Conservation (phyloP, 1,140 invertebrate species). For the Galendromus occidentalis region DNA sequence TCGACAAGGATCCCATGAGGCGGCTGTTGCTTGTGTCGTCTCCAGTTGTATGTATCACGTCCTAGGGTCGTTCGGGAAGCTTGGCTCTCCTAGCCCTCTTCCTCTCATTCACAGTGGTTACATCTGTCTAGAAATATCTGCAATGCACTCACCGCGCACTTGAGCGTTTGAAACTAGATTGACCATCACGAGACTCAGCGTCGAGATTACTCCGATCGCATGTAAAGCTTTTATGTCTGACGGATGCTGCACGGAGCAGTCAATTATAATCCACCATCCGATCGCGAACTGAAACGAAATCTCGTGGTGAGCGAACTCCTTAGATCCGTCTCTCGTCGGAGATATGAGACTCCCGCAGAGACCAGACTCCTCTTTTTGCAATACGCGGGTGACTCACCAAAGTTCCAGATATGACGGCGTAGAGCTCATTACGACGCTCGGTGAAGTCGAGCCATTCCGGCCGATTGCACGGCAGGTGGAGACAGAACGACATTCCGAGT, state of each 20-base stretch:
- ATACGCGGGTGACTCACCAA: constrained; percentile 39
- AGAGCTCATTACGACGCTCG: constrained; percentile 54
- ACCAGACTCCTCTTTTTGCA: constrained; percentile 11
- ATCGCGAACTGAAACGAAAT: constrained; percentile 54
- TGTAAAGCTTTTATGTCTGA: constrained; percentile 48
- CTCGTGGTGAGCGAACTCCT: constrained; percentile 4
- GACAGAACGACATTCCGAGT: not conserved
- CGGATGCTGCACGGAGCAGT: constrained; percentile 62
- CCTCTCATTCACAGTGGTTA: too few species aligned
- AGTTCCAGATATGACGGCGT: constrained; percentile 57
- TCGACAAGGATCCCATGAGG: too few species aligned
- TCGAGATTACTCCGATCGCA: constrained; percentile 82
- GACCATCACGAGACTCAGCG: constrained; percentile 85
- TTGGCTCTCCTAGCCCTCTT: not conserved
- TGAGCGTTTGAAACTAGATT: constrained; percentile 91
- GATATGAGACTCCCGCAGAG: constrained; percentile 8
- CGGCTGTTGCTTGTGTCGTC: too few species aligned
- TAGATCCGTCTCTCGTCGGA: not conserved
- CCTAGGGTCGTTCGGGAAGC: not conserved
- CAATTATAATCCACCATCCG: constrained; percentile 96
- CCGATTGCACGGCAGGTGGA: constrained; percentile 18
- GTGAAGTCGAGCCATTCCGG: constrained; percentile 30
- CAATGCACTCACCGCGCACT: constrained; percentile 47
- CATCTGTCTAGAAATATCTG: too few species aligned
- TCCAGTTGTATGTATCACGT: too few species aligned